Percentiles rank a stretch among this genome's conserved stretches.
phyloP scores from a whole-genome alignment of 2,113 vertebrate genomes.

The Alethe diademata region DNA sequence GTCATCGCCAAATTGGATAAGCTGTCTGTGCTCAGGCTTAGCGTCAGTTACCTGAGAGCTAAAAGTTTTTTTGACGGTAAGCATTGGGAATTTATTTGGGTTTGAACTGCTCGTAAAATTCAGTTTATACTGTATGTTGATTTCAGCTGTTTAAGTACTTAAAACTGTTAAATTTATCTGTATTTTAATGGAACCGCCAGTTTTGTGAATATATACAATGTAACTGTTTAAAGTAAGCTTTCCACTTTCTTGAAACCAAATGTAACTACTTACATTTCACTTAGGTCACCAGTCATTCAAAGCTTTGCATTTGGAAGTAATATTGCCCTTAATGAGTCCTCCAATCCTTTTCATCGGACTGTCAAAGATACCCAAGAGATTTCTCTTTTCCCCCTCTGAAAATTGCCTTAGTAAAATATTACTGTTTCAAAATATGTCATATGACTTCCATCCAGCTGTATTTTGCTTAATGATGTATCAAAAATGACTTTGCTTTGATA shows the following conservation, averaged over 20 bases:
- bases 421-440: not conserved
- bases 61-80: conserved; percentile 89
- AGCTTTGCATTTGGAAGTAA: conserved; percentile 2
- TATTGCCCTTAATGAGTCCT: not conserved
- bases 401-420: not conserved
- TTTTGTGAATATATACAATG: not conserved
- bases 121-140: not conserved
- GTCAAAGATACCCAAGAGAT: not conserved
- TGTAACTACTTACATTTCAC: conserved; percentile 3
- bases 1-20: conserved; percentile 87
- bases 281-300: not conserved
- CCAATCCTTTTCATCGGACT: not conserved
- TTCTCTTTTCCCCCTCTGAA: not conserved
- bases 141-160: conserved; percentile 1
- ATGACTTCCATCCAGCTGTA: not conserved
- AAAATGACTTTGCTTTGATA: not conserved
- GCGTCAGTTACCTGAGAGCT: conserved; percentile 86
- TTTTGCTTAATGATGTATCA: not conserved
- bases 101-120: not conserved
- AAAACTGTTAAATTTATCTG: not conserved
- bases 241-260: conserved; percentile 26
- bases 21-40: conserved; percentile 85
- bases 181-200: not conserved
- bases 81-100: conserved; percentile 40
- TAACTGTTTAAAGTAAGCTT: conserved; percentile 17